Base-by-base conservation (phyloP, 2,888 invertebrate species). In the Myopa testacea region DNA sequence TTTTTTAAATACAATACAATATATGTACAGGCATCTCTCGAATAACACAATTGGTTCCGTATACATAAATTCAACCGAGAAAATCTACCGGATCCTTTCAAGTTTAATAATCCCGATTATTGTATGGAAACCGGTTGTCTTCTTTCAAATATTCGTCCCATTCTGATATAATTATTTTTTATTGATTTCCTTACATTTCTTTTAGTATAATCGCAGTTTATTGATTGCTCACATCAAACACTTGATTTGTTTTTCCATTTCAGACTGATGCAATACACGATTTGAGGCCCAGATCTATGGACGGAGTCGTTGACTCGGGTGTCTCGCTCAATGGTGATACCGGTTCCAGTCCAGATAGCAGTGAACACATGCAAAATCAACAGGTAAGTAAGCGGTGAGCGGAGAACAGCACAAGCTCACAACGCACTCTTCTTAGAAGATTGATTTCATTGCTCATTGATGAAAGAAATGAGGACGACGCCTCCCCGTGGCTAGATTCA, bases 181-280 rank as follows among this genome's bases (percentile, higher is more conserved):
- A 45, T 45, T 3, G 6, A 45, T 45, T 45, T 45, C 10, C 45
- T 45, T 8, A 10, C 3, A 45, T 45, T 45, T 45, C 45, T 45
- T 45, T 45, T 45, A 10, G 7, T 45, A 8, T 45, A 45, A 45
- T 45, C 45, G 7, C 40, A n/a, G n/a, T 60, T 60, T 16, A 72
- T 63, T 73, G 60, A 72, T 8, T 26, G 34, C 58, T n/a, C 71
- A 71, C 14, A 58, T 58, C 38, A 70, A 58, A n/a, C 38, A n/a
- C 38, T n/a, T 8, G n/a, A 37, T 60, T 72, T 58, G 34, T 19
- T 72, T 50, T 77, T 70, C 68, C 19, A 76, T 87, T 87, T 0
- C 84, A 89, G 89, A 86, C 88, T 84, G 87, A 88, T 85, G 85
- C 85, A 78, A 85, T 87, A 76, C 87, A 87, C 82, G 88, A 88